phyloP scores from a whole-genome alignment of 2,888 invertebrate genomes.

The Clepsis dumicolana region DNA sequence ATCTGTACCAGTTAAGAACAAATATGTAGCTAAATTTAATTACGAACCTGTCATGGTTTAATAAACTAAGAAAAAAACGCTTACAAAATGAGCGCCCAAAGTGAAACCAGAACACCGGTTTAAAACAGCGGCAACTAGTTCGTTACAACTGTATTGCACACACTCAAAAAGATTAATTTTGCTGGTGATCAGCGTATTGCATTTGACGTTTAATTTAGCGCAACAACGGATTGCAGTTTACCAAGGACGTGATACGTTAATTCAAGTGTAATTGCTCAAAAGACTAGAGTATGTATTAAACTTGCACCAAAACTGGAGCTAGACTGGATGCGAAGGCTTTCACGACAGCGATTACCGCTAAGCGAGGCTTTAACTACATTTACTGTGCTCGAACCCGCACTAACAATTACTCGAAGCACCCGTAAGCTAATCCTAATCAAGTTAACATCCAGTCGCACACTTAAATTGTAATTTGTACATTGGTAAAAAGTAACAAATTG shows the following conservation, averaged over 20 bases:
- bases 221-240: conserved; percentile 4
- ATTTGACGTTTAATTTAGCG: neutral
- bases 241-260: conserved; percentile 22
- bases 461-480: neutral
- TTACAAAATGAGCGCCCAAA: no score
- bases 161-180: neutral
- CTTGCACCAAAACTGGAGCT: conserved; percentile 21
- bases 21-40: no score
- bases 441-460: neutral
- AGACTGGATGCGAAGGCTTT: conserved; percentile 31
- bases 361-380: conserved; percentile 33
- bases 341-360: conserved; percentile 37
- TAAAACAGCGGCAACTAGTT: no score
- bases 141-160: neutral
- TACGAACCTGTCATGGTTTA: no score
- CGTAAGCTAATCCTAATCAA: neutral
- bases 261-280: conserved; percentile 24
- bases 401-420: conserved; percentile 21
- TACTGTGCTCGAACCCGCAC: conserved; percentile 12
- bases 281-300: conserved; percentile 24
- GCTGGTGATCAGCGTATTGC: conserved; percentile 2
- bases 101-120: no score
- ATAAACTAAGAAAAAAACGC: no score
- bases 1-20: no score
- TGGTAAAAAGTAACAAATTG: no score